Base-by-base conservation (phyloP, 2,113 vertebrate genomes). In the Misgurnus mizolepis region DNA sequence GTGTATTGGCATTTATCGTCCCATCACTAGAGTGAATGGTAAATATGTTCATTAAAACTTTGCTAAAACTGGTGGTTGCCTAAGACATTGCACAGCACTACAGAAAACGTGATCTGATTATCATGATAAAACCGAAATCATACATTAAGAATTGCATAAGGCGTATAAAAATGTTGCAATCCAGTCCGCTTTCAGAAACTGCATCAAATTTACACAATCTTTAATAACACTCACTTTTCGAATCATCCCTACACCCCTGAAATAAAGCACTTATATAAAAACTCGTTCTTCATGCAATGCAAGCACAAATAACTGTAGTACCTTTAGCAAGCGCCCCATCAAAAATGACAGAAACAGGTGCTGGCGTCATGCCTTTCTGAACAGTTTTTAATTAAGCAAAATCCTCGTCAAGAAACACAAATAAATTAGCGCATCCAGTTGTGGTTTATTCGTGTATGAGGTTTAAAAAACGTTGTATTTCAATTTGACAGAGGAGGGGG, bases 271-370 rank as follows among this genome's bases (percentile, higher is more conserved):
- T 61, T 6, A 45, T 47, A 60, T 74, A 14, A 45, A 74, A 74
- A 45, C 45, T 45, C 3, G 43, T 60, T n/a, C 34, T 55, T 61
- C 53, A 5, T 60, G 71, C 60, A 61, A 61, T 15, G 62, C 41
- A 65, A 76, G 22, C 6, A 64, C 9, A 61, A 22, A 34, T 50
- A 39, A 58, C 45, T 64, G 73, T 64, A 11, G 18, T 64, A 47
- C 60, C 60, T 76, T 15, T 4, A 76, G 60, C 73, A 64, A 65
- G 60, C 58, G 62, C 43, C 73, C 43, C 39, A n/a, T 64, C 27
- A 43, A n/a, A 74, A 76, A 64, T 15, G 73, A 76, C 73, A 76
- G 60, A 56, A 76, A 64, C 73, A 76, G 73, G 73, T 76, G 73
- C 73, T 50, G 73, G 43, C 43, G 40, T 76, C 73, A 64, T 64